Base-by-base conservation (phyloP, 2,888 invertebrate genomes). In the Saturnia japonica region DNA sequence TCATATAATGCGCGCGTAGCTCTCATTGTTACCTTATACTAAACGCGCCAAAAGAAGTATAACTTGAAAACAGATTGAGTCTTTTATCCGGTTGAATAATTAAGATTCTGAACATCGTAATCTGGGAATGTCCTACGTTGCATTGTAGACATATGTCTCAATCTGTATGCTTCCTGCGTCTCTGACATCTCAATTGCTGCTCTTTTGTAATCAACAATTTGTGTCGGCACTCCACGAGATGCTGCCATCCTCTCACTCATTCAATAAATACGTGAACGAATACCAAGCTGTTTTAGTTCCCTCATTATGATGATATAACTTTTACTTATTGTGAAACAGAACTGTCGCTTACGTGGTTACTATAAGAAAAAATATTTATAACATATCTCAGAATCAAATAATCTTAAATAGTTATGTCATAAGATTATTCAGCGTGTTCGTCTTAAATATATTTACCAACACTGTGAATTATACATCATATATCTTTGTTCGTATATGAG, bases 141-240 rank as follows among this genome's bases (percentile, higher is more conserved):
- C 70, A 70, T 40, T 70, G 82, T 85, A 89, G 86, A 88, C 88
- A 91, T 91, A 91, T 91, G 88, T 92, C 90, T 90, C 91, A 93
- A 93, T 92, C 87, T 87, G 86, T 78, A 76, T 83, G 81, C 84
- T 91, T 93, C 92, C 93, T 92, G 91, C 87, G 86, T 74, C 83
- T 82, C 85, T 88, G 89, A 91, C 91, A 87, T 89, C 89, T 92
- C 92, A 93, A 93, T 93, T 91, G 92, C 86, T 90, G 90, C 91
- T 93, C 93, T 93, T 93, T 93, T 93, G 91, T 93, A 91, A 93
- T 91, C 91, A 90, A 87, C 91, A 89, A 91, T 91, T 89, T 91
- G 91, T 90, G 88, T 87, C 88, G 87, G 85, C 87, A 88, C 85
- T 87, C 86, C 79, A 80, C 84, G 85, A 85, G 83, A 85, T 82